phyloP scores from a whole-genome alignment of 1,140 invertebrate genomes.

The Drosophila bipectinata region DNA sequence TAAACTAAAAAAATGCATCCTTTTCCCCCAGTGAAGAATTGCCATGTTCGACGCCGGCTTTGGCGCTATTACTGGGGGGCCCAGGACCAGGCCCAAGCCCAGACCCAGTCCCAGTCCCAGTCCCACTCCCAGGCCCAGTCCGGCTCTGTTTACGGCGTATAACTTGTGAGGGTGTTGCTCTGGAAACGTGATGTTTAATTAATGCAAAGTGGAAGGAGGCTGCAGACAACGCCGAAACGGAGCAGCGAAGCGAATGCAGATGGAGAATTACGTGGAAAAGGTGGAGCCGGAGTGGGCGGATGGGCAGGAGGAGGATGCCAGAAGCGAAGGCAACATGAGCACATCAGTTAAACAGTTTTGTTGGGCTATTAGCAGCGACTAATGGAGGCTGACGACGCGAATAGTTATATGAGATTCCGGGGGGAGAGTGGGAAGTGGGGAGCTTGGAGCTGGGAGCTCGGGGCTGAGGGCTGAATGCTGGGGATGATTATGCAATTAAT shows the following conservation, averaged over 20 bases:
- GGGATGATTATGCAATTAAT: slow-evolving; percentile 70
- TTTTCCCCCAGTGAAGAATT: neutral
- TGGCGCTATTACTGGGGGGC: neutral
- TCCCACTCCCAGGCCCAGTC: no score
- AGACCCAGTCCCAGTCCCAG: no score
- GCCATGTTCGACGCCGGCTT: neutral
- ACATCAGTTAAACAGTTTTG: slow-evolving; percentile 72
- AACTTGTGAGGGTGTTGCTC: slow-evolving; percentile 78
- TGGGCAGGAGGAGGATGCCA: slow-evolving; percentile 19
- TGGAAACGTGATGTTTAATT: slow-evolving; percentile 82
- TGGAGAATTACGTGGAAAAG: slow-evolving; percentile 6
- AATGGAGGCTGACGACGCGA: slow-evolving; percentile 64
- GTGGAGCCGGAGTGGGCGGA: slow-evolving; percentile 2
- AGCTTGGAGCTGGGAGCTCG: neutral
- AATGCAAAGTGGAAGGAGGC: slow-evolving; percentile 60
- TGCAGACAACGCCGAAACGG: slow-evolving; percentile 34
- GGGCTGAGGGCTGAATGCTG: neutral
- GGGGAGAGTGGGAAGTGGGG: neutral
- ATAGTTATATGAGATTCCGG: slow-evolving; percentile 16
- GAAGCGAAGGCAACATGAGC: slow-evolving; percentile 40
- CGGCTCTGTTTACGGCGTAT: slow-evolving; percentile 34
- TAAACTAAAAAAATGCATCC: no score
- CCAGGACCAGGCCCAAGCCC: no score
- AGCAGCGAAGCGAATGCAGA: slow-evolving; percentile 28
- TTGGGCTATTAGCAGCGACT: slow-evolving; percentile 68